phyloP scores from a whole-genome alignment of 2,888 invertebrate species.

The Drosophila yooni region DNA sequence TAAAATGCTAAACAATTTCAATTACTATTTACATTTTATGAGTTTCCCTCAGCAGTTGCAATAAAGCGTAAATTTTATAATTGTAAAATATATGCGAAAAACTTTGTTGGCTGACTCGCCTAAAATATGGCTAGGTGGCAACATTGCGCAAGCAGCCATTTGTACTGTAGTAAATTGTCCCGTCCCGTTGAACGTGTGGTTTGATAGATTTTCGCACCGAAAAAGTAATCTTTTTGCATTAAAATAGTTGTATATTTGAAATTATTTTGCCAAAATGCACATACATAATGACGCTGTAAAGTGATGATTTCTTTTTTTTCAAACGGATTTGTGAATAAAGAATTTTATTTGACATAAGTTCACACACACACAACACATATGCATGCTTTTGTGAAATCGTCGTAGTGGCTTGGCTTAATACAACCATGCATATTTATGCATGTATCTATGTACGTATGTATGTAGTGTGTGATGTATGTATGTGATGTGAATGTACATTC shows the following conservation, averaged over 20 bases:
- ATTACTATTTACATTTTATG: background rate
- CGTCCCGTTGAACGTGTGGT: conserved; percentile 61
- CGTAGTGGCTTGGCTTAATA: conserved; percentile 60
- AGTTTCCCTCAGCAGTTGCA: background rate
- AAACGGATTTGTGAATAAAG: conserved; percentile 4
- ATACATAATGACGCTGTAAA: background rate
- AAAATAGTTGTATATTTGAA: background rate
- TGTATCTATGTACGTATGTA: conserved; percentile 24
- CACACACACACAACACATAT: conserved; percentile 15
- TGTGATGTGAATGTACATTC: background rate
- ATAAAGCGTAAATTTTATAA: background rate
- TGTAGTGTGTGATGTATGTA: conserved; percentile 13
- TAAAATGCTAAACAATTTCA: background rate
- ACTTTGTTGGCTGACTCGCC: background rate
- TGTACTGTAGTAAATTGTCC: conserved; percentile 57
- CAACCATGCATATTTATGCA: conserved; percentile 30
- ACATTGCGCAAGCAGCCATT: conserved; percentile 51
- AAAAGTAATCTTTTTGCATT: conserved; percentile 32
- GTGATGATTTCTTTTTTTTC: background rate
- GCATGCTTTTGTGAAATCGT: conserved; percentile 55
- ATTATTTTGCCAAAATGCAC: background rate
- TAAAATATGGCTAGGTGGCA: conserved; percentile 55
- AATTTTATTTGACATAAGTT: conserved; percentile 26
- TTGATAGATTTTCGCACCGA: conserved; percentile 44
- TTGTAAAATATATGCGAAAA: background rate